Percentiles rank a stretch among this genome's conserved stretches.
Conservation (phyloP, 1,140 invertebrate genomes). For the Drosophila grimshawi region DNA sequence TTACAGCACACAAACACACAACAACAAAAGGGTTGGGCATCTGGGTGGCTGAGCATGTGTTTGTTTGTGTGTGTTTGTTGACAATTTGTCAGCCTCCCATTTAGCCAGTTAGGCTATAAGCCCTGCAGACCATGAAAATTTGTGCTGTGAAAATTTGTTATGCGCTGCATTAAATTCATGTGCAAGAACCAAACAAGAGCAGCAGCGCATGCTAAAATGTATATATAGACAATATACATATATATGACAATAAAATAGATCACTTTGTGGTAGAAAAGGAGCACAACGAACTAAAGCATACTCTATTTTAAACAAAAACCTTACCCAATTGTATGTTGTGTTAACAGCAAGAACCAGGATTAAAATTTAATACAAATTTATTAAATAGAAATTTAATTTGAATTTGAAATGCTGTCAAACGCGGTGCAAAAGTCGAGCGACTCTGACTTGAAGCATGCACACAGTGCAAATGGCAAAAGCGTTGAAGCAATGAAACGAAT, state of each 20-base stretch:
- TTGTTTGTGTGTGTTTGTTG: slow-evolving; percentile 33
- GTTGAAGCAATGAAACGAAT: slow-evolving; percentile 80
- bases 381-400: no score
- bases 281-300: not conserved
- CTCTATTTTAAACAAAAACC: not conserved
- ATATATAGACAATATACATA: not conserved
- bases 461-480: slow-evolving; percentile 55
- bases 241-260: slow-evolving; percentile 38
- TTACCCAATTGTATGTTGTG: no score
- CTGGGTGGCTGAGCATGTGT: not conserved
- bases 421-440: not conserved
- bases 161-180: slow-evolving; percentile 72
- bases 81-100: slow-evolving; percentile 79
- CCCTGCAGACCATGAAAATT: slow-evolving; percentile 55
- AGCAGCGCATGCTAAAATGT: slow-evolving; percentile 4
- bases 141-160: slow-evolving; percentile 77
- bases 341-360: no score
- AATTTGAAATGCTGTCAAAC: not conserved
- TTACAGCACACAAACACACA: slow-evolving; percentile 52
- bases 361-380: no score
- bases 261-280: not conserved
- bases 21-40: slow-evolving; percentile 36
- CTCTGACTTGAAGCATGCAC: not conserved
- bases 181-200: slow-evolving; percentile 42
- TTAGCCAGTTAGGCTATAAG: slow-evolving; percentile 78